Conservation (phyloP, 2,888 invertebrate genomes). For the Phengaris alcon region DNA sequence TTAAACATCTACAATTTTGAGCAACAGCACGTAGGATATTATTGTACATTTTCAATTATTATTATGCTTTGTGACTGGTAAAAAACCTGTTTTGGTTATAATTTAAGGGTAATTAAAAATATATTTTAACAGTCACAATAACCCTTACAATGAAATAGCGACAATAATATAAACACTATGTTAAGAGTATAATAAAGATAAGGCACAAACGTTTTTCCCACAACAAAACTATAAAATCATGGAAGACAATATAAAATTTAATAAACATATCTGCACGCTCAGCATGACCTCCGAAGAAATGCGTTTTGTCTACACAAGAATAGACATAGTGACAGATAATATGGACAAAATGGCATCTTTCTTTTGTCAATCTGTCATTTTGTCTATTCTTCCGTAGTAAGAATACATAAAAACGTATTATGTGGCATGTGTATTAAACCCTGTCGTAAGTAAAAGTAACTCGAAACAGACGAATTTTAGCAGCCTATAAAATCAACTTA, state of each 20-base stretch:
- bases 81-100: background rate
- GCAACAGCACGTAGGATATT: slow-evolving; percentile 13
- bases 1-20: slow-evolving; percentile 9
- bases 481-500: too few species aligned
- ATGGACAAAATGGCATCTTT: too few species aligned
- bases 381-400: too few species aligned
- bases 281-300: too few species aligned
- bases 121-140: slow-evolving; percentile 11
- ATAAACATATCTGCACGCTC: background rate
- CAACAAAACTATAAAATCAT: background rate
- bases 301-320: too few species aligned
- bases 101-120: background rate
- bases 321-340: too few species aligned
- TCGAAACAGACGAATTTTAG: too few species aligned
- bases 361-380: too few species aligned
- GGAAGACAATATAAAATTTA: background rate
- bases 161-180: background rate
- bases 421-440: too few species aligned
- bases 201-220: background rate
- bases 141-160: background rate
- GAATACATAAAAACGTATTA: too few species aligned
- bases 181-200: slow-evolving; percentile 3
- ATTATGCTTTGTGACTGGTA: slow-evolving; percentile 8
- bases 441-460: too few species aligned
- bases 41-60: slow-evolving; percentile 6